Evolutionary conservation across 1,140 invertebrate genomes (phyloP).

Genomic region (Eurosta solidaginis): DNA sequence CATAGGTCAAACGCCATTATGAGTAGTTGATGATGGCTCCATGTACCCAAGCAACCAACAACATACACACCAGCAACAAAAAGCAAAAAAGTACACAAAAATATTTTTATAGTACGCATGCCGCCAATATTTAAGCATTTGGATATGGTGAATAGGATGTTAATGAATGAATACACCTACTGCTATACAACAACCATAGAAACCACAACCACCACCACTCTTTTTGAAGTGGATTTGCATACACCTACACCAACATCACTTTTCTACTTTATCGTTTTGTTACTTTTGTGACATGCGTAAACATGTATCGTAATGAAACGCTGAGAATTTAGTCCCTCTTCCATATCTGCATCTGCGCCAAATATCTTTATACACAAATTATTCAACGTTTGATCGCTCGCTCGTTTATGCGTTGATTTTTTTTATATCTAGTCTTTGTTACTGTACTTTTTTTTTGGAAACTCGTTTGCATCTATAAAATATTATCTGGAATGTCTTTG

Average conservation of each 20-base stretch:
- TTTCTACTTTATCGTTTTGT: not conserved
- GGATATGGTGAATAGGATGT: too few relatives aligned
- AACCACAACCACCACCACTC: too few relatives aligned
- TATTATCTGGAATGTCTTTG: not conserved
- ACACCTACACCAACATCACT: not conserved
- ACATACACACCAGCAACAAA: not conserved
- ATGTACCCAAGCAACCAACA: not conserved
- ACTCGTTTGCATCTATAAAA: constrained; percentile 41
- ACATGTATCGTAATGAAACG: too few relatives aligned
- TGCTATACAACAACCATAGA: not conserved
- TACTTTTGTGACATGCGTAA: constrained; percentile 16
- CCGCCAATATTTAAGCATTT: not conserved
- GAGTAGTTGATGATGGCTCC: not conserved
- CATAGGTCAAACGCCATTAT: not conserved
- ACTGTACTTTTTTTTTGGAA: constrained; percentile 20
- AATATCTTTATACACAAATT: not conserved
- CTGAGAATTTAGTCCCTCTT: not conserved
- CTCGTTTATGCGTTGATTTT: not conserved
- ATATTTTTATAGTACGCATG: not conserved
- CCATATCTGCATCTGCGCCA: not conserved
- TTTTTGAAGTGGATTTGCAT: not conserved
- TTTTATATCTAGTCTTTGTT: constrained; percentile 34
- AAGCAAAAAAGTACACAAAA: too few relatives aligned
- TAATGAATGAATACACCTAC: too few relatives aligned
- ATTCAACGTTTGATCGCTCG: constrained; percentile 4